phyloP scores from a whole-genome alignment of 2,113 vertebrate genomes.

The Eulacestoma nigropectus region DNA sequence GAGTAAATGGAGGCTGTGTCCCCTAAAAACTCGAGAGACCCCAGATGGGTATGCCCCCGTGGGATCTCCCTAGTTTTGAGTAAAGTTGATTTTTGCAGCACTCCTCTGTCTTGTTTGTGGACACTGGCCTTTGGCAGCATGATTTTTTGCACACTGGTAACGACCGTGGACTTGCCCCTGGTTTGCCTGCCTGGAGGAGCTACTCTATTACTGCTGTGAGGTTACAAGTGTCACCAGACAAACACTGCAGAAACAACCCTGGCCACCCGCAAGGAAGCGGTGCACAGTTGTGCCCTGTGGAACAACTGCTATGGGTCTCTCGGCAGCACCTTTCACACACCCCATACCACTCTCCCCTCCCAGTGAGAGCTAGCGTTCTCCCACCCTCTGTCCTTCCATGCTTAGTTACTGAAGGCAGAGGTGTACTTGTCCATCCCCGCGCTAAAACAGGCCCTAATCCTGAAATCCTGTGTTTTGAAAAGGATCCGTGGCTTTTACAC shows the following conservation, averaged over 20 bases:
- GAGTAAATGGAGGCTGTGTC: background rate
- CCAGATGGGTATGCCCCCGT: background rate
- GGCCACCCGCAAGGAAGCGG: background rate
- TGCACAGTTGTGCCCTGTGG: accelerated
- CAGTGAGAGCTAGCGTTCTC: accelerated
- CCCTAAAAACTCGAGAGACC: background rate
- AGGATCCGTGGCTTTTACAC: background rate
- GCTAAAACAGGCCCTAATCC: too few relatives aligned
- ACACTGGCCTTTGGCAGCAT: background rate
- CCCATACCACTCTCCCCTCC: accelerated
- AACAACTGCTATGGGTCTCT: accelerated
- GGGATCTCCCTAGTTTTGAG: background rate
- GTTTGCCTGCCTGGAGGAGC: accelerated
- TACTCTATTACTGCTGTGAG: background rate
- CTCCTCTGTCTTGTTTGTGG: background rate
- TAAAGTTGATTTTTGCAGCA: background rate
- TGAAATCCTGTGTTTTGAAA: accelerated
- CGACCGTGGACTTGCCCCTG: accelerated
- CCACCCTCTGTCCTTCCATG: accelerated
- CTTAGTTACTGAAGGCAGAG: accelerated
- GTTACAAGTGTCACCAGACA: background rate
- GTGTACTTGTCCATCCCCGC: accelerated
- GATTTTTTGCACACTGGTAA: background rate
- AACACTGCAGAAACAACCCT: background rate
- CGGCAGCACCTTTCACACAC: accelerated